Evolutionary conservation across 2,888 invertebrate species (phyloP).

Genomic region (Craniophora ligustri): DNA sequence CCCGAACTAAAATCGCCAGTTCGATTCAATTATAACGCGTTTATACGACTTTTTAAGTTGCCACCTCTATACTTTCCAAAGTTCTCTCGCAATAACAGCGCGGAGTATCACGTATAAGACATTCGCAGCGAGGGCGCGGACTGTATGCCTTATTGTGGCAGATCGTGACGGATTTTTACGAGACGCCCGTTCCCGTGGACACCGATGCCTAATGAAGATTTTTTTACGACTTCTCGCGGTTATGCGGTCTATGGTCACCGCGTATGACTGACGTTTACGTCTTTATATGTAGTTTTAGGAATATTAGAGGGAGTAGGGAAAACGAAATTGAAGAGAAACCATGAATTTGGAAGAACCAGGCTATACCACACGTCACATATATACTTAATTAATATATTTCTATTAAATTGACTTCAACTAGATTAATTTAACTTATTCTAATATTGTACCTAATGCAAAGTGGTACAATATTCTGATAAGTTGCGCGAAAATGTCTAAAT

Average conservation of each 20-base stretch:
- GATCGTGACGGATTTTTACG: constrained; percentile 79
- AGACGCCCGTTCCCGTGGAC: constrained; percentile 60
- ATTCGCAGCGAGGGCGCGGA: constrained; percentile 72
- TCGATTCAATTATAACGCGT: too few relatives aligned
- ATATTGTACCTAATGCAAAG: too few relatives aligned
- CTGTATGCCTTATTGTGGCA: constrained; percentile 74
- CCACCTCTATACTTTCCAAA: constrained; percentile 35
- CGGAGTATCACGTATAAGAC: constrained; percentile 76
- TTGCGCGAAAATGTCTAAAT: too few relatives aligned
- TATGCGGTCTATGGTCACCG: constrained; percentile 15
- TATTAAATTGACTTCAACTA: too few relatives aligned
- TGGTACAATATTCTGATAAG: too few relatives aligned
- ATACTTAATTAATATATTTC: too few relatives aligned
- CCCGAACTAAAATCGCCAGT: too few relatives aligned
- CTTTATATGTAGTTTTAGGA: background rate
- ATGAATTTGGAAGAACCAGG: too few relatives aligned
- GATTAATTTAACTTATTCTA: too few relatives aligned
- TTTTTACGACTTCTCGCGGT: constrained; percentile 50
- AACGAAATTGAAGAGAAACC: too few relatives aligned
- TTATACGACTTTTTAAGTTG: constrained; percentile 9
- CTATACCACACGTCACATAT: too few relatives aligned
- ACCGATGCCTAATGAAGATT: constrained; percentile 54
- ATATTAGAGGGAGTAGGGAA: background rate
- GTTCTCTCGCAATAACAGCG: constrained; percentile 58
- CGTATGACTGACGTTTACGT: constrained; percentile 11